Conservation (phyloP, 2,888 invertebrate genomes). For the Sinodicranocentrus sp. region DNA sequence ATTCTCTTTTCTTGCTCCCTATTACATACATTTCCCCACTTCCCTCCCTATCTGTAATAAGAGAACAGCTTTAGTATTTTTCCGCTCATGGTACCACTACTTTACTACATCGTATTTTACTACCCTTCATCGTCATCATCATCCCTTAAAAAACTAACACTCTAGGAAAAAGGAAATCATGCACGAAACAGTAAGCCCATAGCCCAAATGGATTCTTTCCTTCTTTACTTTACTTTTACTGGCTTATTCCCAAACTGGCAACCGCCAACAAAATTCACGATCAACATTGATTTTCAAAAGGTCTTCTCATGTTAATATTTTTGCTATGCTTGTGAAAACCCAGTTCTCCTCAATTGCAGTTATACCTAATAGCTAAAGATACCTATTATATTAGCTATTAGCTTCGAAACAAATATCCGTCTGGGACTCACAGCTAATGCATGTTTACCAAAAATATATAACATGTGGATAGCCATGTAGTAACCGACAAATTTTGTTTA, state of each 20-base stretch:
- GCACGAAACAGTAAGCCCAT: conserved; percentile 23
- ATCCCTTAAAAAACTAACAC: background rate
- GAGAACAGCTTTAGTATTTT: background rate
- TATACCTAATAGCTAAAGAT: too few relatives aligned
- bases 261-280: conserved; percentile 54
- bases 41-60: background rate
- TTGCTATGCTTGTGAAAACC: too few relatives aligned
- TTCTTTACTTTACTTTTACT: background rate
- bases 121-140: conserved; percentile 15
- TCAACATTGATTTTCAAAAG: conserved; percentile 49
- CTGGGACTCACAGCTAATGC: background rate
- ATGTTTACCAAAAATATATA: background rate
- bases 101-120: background rate
- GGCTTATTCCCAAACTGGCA: background rate
- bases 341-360: too few relatives aligned
- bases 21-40: background rate
- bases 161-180: conserved; percentile 30
- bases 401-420: too few relatives aligned
- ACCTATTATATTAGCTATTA: background rate
- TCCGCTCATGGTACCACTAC: background rate
- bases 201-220: conserved; percentile 18
- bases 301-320: background rate
- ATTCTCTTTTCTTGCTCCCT: background rate
- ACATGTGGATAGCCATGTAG: background rate
- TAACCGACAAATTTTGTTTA: conserved; percentile 49